Evolutionary conservation across 2,797 vertebrate species (phyloP), one percentile per base, ranked within the genome.

Genomic region (Crax fasciolata): DNA sequence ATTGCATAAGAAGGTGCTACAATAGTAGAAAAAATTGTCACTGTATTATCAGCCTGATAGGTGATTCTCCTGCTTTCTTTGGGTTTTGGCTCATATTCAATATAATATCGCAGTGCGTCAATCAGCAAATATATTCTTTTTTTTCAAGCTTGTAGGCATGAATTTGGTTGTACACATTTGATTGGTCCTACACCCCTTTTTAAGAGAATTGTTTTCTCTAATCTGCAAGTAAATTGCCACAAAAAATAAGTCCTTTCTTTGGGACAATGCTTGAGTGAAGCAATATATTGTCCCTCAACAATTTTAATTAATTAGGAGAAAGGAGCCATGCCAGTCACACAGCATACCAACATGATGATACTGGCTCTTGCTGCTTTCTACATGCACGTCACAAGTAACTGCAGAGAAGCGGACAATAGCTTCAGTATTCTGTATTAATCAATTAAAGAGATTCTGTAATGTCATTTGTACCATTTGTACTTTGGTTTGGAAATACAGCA

Each of bases 231-330:
- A 87, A 92, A 92, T 94, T 92, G 95, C 94, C 84, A 88, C 63
- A 96, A 94, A 96, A 97, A 93, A 85, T 63, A 90, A 95, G 89
- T 75, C 32, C 11, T 91, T 95, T 93, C 94, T 96, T 90, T 87
- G 51, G 70, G 74, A 95, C 96, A 96, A 96, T 92, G 90, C 87
- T 96, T 95, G 70, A 71, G 89, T 94, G 80, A 71, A 87, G 75
- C 80, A 94, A 90, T 96, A 89, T 76, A 94, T 95, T 97, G 94
- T 97, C 90, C 70, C 39, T 91, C 81, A 96, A 89, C 85, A 94
- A 93, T 95, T 97, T 95, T 95, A 92, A 96, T 94, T 95, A 94
- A 96, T 94, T 96, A 94, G 19, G 74, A 71, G 77, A 94, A 94
- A 90, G 95, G 51, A 95, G 78, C 84, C 88, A n/a, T 83, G 79